Conservation (phyloP, 1,140 invertebrate species). For the Lordiphosa collinella region DNA sequence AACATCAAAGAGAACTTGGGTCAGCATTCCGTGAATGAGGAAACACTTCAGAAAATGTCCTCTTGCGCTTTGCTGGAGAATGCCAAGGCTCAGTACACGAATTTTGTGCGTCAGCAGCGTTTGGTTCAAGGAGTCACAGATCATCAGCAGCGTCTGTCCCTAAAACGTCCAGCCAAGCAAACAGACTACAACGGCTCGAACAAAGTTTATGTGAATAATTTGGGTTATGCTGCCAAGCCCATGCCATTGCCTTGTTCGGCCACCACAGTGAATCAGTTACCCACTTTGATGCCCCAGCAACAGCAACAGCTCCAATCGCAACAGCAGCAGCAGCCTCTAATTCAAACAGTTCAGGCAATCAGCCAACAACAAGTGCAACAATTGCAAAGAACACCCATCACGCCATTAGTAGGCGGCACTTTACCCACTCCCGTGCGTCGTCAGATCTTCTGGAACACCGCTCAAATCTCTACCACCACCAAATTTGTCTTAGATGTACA, state of each 20-base stretch:
- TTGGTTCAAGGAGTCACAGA: constrained; percentile 6
- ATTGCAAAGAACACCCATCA: constrained; percentile 12
- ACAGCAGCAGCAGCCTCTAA: constrained; percentile 10
- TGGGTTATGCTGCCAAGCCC: constrained; percentile 39
- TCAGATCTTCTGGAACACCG: constrained; percentile 78
- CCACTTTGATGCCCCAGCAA: background rate
- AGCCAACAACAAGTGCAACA: constrained; percentile 17
- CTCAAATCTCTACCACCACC: constrained; percentile 66
- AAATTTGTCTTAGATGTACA: constrained; percentile 77
- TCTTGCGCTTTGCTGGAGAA: constrained; percentile 73
- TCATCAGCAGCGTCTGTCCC: constrained; percentile 43
- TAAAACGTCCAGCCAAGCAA: constrained; percentile 56
- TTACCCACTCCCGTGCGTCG: constrained; percentile 59
- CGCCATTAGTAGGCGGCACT: constrained; percentile 38
- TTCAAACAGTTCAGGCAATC: constrained; percentile 12
- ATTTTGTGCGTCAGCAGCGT: constrained; percentile 59
- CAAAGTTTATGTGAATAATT: constrained; percentile 36
- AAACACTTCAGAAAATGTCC: constrained; percentile 73
- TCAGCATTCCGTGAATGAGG: constrained; percentile 67
- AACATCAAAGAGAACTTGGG: constrained; percentile 78
- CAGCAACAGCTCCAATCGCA: constrained; percentile 18
- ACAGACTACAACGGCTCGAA: constrained; percentile 23
- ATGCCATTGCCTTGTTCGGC: constrained; percentile 46
- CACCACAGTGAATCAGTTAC: constrained; percentile 18
- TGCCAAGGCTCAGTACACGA: constrained; percentile 74